phyloP scores from a whole-genome alignment of 2,113 vertebrate species.

The Coptodon bakossiorum region DNA sequence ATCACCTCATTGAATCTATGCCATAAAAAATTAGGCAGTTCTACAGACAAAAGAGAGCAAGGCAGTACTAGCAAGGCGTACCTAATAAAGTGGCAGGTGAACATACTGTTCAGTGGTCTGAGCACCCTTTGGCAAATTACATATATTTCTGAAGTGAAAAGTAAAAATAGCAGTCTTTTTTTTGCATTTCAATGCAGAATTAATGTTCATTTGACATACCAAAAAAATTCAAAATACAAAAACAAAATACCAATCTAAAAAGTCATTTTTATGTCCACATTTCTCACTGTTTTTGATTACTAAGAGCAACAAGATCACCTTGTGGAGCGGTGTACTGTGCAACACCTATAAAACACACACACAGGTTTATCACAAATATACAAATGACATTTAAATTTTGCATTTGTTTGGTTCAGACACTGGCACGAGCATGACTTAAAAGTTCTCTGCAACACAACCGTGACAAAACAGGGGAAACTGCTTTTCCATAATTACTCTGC shows the following conservation, averaged over 20 bases:
- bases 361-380: background rate
- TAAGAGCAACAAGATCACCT: background rate
- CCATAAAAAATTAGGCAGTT: background rate
- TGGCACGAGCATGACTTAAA: background rate
- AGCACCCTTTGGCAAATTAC: background rate
- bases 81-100: background rate
- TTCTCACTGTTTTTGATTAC: background rate
- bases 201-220: background rate
- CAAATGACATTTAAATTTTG: background rate
- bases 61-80: background rate
- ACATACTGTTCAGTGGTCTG: background rate
- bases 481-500: background rate
- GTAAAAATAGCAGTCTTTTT: background rate
- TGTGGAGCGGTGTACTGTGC: background rate
- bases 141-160: background rate
- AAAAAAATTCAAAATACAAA: background rate
- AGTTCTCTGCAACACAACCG: background rate
- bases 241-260: background rate
- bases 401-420: background rate
- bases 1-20: background rate
- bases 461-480: background rate
- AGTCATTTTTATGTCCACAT: background rate
- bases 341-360: background rate
- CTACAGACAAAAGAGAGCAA: background rate
- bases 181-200: background rate